Evolutionary conservation across 2,113 vertebrate genomes (phyloP).

Genomic region (Pandion haliaetus): DNA sequence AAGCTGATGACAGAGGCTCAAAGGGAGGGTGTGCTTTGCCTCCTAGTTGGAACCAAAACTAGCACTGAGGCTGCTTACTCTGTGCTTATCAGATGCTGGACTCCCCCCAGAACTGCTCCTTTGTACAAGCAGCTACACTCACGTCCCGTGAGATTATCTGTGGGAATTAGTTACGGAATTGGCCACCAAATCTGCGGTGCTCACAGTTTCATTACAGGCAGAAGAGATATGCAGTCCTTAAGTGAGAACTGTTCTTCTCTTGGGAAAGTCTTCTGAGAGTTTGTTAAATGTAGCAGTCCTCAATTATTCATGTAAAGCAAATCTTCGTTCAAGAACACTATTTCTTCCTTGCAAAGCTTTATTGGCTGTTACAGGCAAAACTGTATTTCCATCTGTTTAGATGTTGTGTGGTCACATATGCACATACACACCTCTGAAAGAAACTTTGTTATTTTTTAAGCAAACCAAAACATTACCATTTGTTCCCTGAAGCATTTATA

Average conservation of each 20-base stretch:
- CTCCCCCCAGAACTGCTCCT: not conserved
- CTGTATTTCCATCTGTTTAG: not conserved
- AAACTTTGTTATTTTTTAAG: not conserved
- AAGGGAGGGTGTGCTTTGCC: not conserved
- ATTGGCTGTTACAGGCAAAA: not conserved
- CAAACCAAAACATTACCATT: not conserved
- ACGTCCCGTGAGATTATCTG: not conserved
- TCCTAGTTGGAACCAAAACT: not conserved
- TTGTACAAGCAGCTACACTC: no score
- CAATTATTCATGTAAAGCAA: not conserved
- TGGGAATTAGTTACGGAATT: not conserved
- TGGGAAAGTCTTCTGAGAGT: not conserved
- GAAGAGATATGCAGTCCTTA: not conserved
- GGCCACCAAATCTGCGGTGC: no score
- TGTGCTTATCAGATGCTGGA: not conserved
- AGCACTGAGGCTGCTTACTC: not conserved
- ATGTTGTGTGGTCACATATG: not conserved
- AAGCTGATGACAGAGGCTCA: not conserved
- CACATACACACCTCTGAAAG: not conserved
- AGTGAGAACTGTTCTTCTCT: not conserved
- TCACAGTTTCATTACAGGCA: not conserved
- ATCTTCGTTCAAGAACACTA: not conserved
- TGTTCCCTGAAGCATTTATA: not conserved
- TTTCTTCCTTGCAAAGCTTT: not conserved
- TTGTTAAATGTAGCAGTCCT: not conserved